Evolutionary conservation across 2,888 invertebrate genomes (phyloP).

Genomic region (Onchidella celtica): DNA sequence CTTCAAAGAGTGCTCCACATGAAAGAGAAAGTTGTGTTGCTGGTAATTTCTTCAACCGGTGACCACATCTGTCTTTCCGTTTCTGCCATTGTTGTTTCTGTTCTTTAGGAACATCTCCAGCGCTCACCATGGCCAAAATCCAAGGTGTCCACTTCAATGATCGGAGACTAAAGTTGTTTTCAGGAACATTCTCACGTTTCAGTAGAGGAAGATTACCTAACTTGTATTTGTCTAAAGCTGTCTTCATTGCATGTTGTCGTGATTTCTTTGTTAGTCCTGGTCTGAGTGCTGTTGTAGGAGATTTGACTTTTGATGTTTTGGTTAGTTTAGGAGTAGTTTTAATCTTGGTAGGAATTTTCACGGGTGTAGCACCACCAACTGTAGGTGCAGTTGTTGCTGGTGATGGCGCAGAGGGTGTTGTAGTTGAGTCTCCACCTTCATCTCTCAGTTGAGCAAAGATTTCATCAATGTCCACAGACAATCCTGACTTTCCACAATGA

Average conservation of each 20-base stretch:
- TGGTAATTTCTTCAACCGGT: conserved; percentile 5
- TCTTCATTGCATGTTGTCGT: background rate
- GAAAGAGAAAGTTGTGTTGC: background rate
- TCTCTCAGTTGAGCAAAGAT: conserved; percentile 62
- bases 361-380: background rate
- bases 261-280: background rate
- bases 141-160: conserved; percentile 63
- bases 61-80: conserved; percentile 8
- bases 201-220: conserved; percentile 27
- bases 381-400: conserved; percentile 14
- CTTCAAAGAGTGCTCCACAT: conserved; percentile 15
- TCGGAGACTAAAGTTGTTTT: conserved; percentile 59
- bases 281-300: background rate
- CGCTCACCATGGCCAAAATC: conserved; percentile 56
- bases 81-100: background rate
- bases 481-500: conserved; percentile 49
- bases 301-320: background rate
- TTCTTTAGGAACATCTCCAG: background rate
- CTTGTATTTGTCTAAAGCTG: conserved; percentile 16
- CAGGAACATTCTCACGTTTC: conserved; percentile 60
- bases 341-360: background rate
- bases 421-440: conserved; percentile 15
- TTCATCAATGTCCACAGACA: conserved; percentile 63
- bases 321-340: background rate
- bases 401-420: background rate